A percentile compares a stretch with the other conserved stretches of the same genome.
phyloP scores from a whole-genome alignment of 2,113 vertebrate genomes.

The Cathartes aura region DNA sequence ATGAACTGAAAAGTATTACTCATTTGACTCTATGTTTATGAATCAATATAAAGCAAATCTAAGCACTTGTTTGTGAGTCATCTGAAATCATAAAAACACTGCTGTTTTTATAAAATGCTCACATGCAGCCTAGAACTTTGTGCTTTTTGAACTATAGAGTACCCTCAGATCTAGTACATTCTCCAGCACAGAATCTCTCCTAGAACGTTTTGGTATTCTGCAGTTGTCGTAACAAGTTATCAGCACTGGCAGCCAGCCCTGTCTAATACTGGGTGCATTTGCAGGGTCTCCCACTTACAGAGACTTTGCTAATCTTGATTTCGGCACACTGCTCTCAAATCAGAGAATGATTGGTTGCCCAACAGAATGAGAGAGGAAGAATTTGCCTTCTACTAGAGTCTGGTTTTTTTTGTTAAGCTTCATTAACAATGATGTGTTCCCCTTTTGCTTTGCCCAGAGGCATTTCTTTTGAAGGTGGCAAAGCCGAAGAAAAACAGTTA shows the following conservation, averaged over 20 bases:
- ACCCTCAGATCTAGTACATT: background rate
- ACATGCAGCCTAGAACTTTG: rapidly evolving
- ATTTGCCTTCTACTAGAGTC: background rate
- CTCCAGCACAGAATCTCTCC: background rate
- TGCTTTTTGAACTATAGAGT: background rate
- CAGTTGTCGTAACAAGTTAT: rapidly evolving
- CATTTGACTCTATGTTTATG: background rate
- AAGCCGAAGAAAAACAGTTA: background rate
- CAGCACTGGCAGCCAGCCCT: background rate
- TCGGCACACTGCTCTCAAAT: background rate
- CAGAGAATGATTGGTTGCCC: background rate
- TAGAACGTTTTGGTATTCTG: background rate
- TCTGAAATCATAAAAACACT: background rate
- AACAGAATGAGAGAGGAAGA: background rate
- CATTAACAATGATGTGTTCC: background rate
- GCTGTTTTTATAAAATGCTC: background rate
- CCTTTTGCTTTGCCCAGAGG: background rate
- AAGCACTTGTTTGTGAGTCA: background rate
- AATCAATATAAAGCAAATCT: background rate
- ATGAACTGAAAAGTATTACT: background rate
- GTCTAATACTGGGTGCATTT: background rate
- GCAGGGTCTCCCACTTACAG: background rate
- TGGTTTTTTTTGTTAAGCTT: background rate
- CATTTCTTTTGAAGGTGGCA: background rate
- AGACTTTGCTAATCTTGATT: background rate